Evolutionary conservation across 2,888 invertebrate species (phyloP), one percentile per base, ranked within the genome.

Genomic region (Linnaemya vulpina): DNA sequence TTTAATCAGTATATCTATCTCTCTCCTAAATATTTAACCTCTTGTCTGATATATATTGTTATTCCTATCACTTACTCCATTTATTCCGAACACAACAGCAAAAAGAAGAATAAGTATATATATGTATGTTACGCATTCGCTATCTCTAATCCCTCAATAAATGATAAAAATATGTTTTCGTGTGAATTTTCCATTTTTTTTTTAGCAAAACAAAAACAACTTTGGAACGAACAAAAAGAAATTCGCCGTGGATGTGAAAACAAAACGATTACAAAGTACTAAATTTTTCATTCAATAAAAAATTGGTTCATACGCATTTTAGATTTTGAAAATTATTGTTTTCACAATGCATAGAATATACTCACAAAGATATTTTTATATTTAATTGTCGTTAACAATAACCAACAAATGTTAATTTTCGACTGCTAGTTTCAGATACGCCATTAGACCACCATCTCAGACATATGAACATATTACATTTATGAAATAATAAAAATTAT

Each of bases 161-260:
- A 30, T 81, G 81, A 78, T 77, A 81, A 76, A 85, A 81, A 70
- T 62, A 53, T 81, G 74, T 78, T 81, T 81, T 82, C 63, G 63
- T 82, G 71, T 79, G 70, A 86, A 51, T 85, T 78, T 85, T 49
- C 46, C 43, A 53, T 73, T 58, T 84, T 73, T 58, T 84, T 58
- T 77, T 70, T 78, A 85, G 77, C 84, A 85, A 85, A 85, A 85
- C 84, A 85, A 85, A 85, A 85, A 85, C 84, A 85, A 85, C 74
- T 55, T 81, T 22, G 22, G 40, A 53, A 84, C 38, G 65, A 80
- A 84, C 13, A 53, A 70, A 77, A 76, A 60, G 67, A 80, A 65
- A 74, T 67, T 87, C 81, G 84, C 85, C 83, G 86, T 73, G 40
- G 81, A 83, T 25, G 58, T 67, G 30, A 58, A 67, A 73, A 68